Percentiles rank a stretch among this genome's conserved stretches.
These are phyloP conservation scores for Hoplostethus atlanticus DNA, from an alignment of 2,797 vertebrate genomes.

Conservation along the genomic window DNA sequence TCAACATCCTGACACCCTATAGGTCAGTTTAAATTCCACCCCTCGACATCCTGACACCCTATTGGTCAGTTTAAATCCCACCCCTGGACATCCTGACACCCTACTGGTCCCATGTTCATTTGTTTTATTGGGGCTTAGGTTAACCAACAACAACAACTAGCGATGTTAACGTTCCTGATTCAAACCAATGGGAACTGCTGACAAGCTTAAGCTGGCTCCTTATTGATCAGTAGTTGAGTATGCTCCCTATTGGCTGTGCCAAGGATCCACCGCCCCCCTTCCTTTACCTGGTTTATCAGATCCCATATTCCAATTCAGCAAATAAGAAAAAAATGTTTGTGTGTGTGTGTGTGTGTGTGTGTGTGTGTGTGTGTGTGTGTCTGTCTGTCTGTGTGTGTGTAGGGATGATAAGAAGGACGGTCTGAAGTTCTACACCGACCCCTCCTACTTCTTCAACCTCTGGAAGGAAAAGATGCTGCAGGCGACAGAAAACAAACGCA, in stretches of 20 bases:
- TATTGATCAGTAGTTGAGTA: too few relatives aligned
- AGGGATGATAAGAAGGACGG: constrained; percentile 94
- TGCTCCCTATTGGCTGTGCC: too few relatives aligned
- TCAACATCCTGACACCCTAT: constrained; percentile 93
- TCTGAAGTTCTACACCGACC: constrained; percentile 95
- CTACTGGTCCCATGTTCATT: not conserved
- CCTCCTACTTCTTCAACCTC: constrained; percentile 94
- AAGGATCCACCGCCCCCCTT: too few relatives aligned
- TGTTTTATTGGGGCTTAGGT: too few relatives aligned
- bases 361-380: constrained; percentile 69
- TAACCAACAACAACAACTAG: too few relatives aligned
- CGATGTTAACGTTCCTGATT: too few relatives aligned
- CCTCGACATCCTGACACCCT: not conserved
- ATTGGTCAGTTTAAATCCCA: not conserved
- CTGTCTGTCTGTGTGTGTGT: constrained; percentile 40
- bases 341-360: constrained; percentile 69
- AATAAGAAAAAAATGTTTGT: too few relatives aligned
- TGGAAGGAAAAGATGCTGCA: constrained; percentile 97
- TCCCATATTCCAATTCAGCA: too few relatives aligned
- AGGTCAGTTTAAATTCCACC: constrained; percentile 74
- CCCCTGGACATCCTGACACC: not conserved
- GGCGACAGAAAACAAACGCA: constrained; percentile 94
- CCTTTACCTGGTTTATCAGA: too few relatives aligned
- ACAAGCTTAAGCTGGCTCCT: too few relatives aligned
- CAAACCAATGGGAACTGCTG: too few relatives aligned